Evolutionary conservation across 2,797 vertebrate genomes (phyloP).

Genomic region (Leptoclinus maculatus): DNA sequence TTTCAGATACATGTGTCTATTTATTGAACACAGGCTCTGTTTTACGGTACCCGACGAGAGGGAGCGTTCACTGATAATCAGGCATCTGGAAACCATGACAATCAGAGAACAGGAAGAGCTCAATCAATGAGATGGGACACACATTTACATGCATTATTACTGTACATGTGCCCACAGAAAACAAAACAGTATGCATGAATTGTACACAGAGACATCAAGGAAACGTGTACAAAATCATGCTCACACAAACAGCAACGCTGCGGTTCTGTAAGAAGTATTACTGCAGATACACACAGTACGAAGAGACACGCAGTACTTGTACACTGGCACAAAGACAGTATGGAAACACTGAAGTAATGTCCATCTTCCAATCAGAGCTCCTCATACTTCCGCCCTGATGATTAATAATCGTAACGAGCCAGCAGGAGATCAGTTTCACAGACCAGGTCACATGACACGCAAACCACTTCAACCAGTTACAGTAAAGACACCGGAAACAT

Average conservation of each 20-base stretch:
- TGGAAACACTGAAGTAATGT: conserved; percentile 18
- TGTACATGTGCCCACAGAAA: neutral
- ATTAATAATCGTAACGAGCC: conserved; percentile 11
- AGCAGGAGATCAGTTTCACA: conserved; percentile 13
- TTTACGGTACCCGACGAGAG: conserved; percentile 27
- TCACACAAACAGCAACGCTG: neutral
- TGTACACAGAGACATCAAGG: neutral
- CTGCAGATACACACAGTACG: neutral
- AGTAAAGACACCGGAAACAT: neutral
- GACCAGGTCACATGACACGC: neutral
- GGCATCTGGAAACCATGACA: conserved; percentile 81
- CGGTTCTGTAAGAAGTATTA: neutral
- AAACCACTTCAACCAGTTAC: neutral
- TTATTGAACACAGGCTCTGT: neutral
- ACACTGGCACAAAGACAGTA: neutral
- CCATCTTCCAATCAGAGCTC: conserved; percentile 16
- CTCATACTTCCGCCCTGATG: neutral
- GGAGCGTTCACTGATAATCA: conserved; percentile 33
- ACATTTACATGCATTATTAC: conserved; percentile 15
- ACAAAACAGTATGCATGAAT: neutral
- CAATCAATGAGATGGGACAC: conserved; percentile 60
- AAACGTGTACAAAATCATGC: neutral
- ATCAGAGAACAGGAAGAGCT: conserved; percentile 73
- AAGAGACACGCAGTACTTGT: neutral
- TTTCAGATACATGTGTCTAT: neutral